phyloP scores from a whole-genome alignment of 2,113 vertebrate species.

The Oriolus oriolus region DNA sequence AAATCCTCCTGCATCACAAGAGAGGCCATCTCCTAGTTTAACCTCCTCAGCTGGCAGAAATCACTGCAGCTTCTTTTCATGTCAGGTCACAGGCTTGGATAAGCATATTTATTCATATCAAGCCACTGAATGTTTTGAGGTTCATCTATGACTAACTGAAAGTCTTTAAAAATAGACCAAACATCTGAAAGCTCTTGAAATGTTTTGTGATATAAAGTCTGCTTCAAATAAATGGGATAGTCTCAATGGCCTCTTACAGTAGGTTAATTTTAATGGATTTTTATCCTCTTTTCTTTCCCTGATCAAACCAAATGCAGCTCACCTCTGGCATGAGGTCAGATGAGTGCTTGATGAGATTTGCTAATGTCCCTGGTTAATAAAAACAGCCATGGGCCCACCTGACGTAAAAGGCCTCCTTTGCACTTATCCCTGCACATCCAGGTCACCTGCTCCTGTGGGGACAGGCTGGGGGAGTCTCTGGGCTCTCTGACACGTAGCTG shows the following conservation, averaged over 20 bases:
- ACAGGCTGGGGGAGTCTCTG: not conserved
- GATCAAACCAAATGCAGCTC: constrained; percentile 13
- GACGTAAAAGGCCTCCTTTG: not conserved
- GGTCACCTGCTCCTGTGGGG: not conserved
- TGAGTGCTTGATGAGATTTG: not conserved
- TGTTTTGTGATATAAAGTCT: not conserved
- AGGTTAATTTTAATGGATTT: constrained; percentile 34
- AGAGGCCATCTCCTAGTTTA: not conserved
- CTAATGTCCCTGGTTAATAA: not conserved
- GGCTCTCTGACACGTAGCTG: not conserved
- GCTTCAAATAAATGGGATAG: constrained; percentile 9
- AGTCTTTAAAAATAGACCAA: constrained; percentile 47
- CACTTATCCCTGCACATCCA: not conserved
- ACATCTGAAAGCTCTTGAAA: constrained; percentile 6
- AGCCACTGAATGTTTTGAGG: constrained; percentile 14
- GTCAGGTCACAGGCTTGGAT: constrained; percentile 32
- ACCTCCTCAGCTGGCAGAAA: constrained; percentile 9
- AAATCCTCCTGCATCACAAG: not conserved
- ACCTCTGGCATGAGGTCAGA: constrained; percentile 4
- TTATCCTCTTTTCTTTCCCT: constrained; percentile 40
- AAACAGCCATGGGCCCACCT: not conserved
- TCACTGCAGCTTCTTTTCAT: not conserved
- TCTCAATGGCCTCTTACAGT: not conserved
- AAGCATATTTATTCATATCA: constrained; percentile 32
- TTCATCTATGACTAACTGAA: constrained; percentile 38